Evolutionary conservation across 1,140 invertebrate genomes (phyloP).

Genomic region (Trypoxylus dichotomus): DNA sequence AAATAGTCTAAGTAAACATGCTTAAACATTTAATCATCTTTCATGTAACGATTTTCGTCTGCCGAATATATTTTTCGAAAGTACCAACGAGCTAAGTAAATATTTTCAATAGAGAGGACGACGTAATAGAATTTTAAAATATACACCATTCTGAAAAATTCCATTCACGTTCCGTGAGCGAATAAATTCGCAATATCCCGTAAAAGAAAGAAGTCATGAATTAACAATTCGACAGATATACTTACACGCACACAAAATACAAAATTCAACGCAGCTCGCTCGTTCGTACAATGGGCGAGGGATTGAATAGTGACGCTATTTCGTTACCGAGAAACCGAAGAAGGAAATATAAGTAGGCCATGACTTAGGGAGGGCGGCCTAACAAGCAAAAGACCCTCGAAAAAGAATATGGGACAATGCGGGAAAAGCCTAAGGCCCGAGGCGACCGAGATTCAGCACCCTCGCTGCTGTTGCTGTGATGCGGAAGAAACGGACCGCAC

Average conservation of each 20-base stretch:
- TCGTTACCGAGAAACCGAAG: conserved; percentile 21
- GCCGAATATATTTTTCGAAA: no score
- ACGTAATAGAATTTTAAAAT: conserved; percentile 22
- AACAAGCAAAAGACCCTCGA: conserved; percentile 26
- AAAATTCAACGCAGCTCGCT: neutral
- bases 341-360: conserved; percentile 25
- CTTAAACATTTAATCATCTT: no score
- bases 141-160: neutral
- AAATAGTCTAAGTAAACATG: no score
- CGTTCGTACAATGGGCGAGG: conserved; percentile 1
- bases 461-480: neutral
- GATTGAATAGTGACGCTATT: conserved; percentile 21
- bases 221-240: conserved; percentile 24
- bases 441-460: conserved; percentile 6
- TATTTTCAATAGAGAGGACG: no score
- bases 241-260: neutral
- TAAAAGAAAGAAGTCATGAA: conserved; percentile 29
- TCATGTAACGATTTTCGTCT: no score
- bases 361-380: conserved; percentile 3
- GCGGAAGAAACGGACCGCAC: conserved; percentile 10
- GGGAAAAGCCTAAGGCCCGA: conserved; percentile 11
- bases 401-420: conserved; percentile 28
- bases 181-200: conserved; percentile 13
- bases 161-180: conserved; percentile 1
- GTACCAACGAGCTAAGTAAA: no score